Evolutionary conservation across 2,113 vertebrate genomes (phyloP).

Genomic region (Tychaedon coryphoeus): DNA sequence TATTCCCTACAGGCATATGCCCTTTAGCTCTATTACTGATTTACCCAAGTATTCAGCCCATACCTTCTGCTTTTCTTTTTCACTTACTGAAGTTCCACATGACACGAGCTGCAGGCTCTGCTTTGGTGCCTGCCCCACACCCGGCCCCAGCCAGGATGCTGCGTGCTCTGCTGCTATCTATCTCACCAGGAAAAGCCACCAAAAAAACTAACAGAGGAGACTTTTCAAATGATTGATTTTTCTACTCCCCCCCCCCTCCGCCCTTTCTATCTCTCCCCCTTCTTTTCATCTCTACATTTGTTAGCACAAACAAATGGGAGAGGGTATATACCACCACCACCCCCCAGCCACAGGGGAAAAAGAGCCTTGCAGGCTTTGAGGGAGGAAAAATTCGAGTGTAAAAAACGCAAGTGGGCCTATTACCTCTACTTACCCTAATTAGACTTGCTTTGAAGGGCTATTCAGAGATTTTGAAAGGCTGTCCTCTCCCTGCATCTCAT

Average conservation of each 20-base stretch:
- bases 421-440: constrained; percentile 93
- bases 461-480: constrained; percentile 79
- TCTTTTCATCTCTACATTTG: constrained; percentile 55
- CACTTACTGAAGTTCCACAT: constrained; percentile 82
- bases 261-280: background rate
- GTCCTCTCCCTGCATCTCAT: constrained; percentile 80
- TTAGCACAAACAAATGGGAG: constrained; percentile 75
- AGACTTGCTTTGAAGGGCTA: constrained; percentile 87
- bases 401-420: constrained; percentile 84
- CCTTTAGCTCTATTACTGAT: constrained; percentile 99
- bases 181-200: constrained; percentile 48
- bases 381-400: constrained; percentile 74
- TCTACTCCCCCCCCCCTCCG: background rate
- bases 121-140: constrained; percentile 48
- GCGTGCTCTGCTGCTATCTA: constrained; percentile 37
- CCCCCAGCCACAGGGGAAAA: constrained; percentile 59
- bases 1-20: constrained; percentile 95
- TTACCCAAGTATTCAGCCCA: constrained; percentile 91
- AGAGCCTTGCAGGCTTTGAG: constrained; percentile 75
- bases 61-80: constrained; percentile 91
- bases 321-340: constrained; percentile 36
- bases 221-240: constrained; percentile 75
- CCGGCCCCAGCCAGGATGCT: constrained; percentile 63
- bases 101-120: constrained; percentile 79
- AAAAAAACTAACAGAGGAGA: constrained; percentile 46